Conservation (phyloP, 2,888 invertebrate genomes). For the Ditylenchus weischeri region DNA sequence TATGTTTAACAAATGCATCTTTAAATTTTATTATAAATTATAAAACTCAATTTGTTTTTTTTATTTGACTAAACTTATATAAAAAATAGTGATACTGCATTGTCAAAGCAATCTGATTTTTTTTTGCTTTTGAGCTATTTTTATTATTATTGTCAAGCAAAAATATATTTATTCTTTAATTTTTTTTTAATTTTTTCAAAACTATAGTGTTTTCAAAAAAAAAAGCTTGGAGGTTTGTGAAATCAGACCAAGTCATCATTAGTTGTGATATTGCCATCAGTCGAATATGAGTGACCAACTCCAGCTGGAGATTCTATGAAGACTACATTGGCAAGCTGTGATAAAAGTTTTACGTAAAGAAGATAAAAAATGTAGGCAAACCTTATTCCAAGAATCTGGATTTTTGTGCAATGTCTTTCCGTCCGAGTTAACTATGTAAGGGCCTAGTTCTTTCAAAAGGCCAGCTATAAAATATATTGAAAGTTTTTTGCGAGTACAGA, state of each 20-base stretch:
- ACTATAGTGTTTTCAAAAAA: too few species aligned
- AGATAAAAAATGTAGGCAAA: slow-evolving; percentile 19
- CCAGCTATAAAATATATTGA: neutral
- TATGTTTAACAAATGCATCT: too few species aligned
- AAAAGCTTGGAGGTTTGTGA: too few species aligned
- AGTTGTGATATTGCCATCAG: slow-evolving; percentile 47
- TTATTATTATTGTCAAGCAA: too few species aligned
- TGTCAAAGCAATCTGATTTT: too few species aligned
- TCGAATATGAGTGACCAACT: slow-evolving; percentile 64
- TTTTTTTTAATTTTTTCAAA: too few species aligned
- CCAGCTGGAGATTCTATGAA: slow-evolving; percentile 65
- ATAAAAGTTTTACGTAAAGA: neutral
- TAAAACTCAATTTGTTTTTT: too few species aligned
- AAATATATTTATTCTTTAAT: too few species aligned
- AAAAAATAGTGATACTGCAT: too few species aligned
- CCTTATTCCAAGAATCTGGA: slow-evolving; percentile 56
- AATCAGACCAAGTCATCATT: neutral
- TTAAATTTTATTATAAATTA: too few species aligned
- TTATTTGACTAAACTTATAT: too few species aligned
- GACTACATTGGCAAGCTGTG: slow-evolving; percentile 59
- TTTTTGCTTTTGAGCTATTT: too few species aligned
- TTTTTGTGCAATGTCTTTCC: slow-evolving; percentile 51
- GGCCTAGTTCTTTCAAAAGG: slow-evolving; percentile 62
- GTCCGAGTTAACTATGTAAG: slow-evolving; percentile 57
- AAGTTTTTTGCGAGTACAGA: neutral